Percentiles rank a stretch among this genome's conserved stretches.
phyloP scores from a whole-genome alignment of 2,113 vertebrate genomes.

The Nanorana parkeri region DNA sequence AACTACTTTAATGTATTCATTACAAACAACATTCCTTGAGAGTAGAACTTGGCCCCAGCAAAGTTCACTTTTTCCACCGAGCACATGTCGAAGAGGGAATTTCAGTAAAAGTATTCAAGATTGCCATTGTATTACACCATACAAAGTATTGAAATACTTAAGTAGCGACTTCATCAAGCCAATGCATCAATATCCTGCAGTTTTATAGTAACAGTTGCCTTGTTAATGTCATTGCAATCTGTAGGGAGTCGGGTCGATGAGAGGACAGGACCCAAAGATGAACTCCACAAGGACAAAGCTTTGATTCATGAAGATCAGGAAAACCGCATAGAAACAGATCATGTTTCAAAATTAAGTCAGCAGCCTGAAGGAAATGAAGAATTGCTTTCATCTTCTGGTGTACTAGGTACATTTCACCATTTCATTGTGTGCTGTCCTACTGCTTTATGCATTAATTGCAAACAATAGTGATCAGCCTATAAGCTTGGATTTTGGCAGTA shows the following conservation, averaged over 20 bases:
- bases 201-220: background rate
- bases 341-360: conserved; percentile 60
- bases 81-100: too few relatives aligned
- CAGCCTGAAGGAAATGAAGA: conserved; percentile 70
- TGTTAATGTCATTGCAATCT: conserved; percentile 19
- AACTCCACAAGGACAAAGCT: conserved; percentile 77
- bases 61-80: too few relatives aligned
- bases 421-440: too few relatives aligned
- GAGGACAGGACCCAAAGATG: conserved; percentile 89
- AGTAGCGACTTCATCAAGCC: background rate
- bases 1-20: too few relatives aligned
- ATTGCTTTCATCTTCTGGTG: conserved; percentile 21
- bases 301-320: conserved; percentile 65
- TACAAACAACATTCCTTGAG: too few relatives aligned
- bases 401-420: conserved; percentile 7
- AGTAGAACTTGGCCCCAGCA: too few relatives aligned
- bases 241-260: conserved; percentile 85
- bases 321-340: conserved; percentile 55
- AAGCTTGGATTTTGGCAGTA: too few relatives aligned
- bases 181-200: background rate
- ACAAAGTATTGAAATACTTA: background rate
- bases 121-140: too few relatives aligned
- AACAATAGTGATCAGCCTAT: too few relatives aligned
- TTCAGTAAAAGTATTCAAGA: too few relatives aligned
- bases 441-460: too few relatives aligned